These are phyloP conservation scores for Esox lucius DNA, from an alignment of 2,797 vertebrate genomes.

Conservation along the genomic window DNA sequence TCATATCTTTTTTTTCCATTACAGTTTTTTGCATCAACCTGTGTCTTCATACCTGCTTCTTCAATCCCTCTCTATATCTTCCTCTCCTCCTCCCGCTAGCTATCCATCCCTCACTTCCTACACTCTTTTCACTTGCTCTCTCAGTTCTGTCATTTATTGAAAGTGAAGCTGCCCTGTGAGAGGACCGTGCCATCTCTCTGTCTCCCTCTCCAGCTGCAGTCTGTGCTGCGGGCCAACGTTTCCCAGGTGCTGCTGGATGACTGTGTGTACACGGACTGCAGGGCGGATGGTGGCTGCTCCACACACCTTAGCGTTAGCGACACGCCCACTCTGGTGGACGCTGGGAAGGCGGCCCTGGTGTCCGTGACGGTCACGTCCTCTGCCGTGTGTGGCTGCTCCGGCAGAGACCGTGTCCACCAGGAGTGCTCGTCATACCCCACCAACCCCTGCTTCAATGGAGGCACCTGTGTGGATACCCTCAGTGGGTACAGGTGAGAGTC, in stretches of 20 bases:
- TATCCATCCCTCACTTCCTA: constrained; percentile 25
- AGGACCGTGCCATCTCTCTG: neutral
- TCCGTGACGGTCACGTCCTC: constrained; percentile 69
- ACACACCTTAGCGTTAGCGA: constrained; percentile 71
- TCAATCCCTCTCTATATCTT: constrained; percentile 13
- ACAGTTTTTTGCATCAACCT: neutral
- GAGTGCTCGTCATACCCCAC: constrained; percentile 76
- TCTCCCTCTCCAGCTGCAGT: constrained; percentile 75
- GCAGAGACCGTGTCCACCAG: constrained; percentile 72
- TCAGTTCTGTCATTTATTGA: constrained; percentile 40
- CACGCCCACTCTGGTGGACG: constrained; percentile 72
- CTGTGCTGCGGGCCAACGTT: constrained; percentile 73
- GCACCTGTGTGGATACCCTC: constrained; percentile 79
- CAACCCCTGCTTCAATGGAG: constrained; percentile 85
- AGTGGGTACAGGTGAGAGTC: constrained; percentile 83
- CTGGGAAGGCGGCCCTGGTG: constrained; percentile 76
- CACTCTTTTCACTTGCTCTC: constrained; percentile 51
- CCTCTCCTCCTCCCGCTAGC: neutral
- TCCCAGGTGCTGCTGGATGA: constrained; percentile 83
- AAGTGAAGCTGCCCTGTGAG: neutral
- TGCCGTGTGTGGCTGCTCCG: constrained; percentile 73
- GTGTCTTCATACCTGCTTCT: neutral
- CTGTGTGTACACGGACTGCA: constrained; percentile 75
- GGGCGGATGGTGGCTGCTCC: constrained; percentile 65
- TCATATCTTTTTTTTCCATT: neutral